Evolutionary conservation across 1,140 invertebrate species (phyloP), one percentile per base, ranked within the genome.

Genomic region (Nasonia longicornis): DNA sequence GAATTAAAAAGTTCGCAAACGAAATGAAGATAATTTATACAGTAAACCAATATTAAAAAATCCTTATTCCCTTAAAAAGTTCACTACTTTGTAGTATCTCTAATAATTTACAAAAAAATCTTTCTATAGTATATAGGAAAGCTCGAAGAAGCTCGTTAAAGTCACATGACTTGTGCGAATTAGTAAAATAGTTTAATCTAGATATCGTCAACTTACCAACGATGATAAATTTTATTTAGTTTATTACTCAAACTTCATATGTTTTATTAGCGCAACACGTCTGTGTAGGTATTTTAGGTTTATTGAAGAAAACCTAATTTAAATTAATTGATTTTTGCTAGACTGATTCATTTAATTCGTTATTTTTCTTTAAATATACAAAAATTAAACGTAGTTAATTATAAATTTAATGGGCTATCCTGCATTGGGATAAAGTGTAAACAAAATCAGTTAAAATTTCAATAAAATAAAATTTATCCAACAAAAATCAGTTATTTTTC

Each of bases 141-240:
- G 22, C 45, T 78, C 67, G 6, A 16, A 70, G 38, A 78, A 78
- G 48, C 70, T 79, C n/a, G 22, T 70, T 78, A 70, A 77, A 77
- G 77, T 78, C 67, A 78, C n/a, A 78, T 2, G 69, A 79, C 77
- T 79, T 79, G 69, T 79, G 73, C 79, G 79, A 80, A 74, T 75
- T 16, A n/a, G 16, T 75, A 69, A 70, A 75, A 74, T 80, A 75
- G 26, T 67, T 67, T 69, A n/a, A 45, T 52, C 20, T 6, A 20
- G 16, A n/a, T 75, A 64, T 80, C 26, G 38, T 48, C 69, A 67
- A n/a, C 16, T n/a, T 78, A n/a, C 31, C 29, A 80, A 79, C 70
- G 42, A 72, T 70, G 20, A 77, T 48, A 77, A 45, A 67, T 78
- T 78, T 52, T n/a, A 14, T 71, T 71, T 26, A 71, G 22, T 48